Base-by-base conservation (phyloP, 1,140 invertebrate genomes). In the Tyrophagus putrescentiae region DNA sequence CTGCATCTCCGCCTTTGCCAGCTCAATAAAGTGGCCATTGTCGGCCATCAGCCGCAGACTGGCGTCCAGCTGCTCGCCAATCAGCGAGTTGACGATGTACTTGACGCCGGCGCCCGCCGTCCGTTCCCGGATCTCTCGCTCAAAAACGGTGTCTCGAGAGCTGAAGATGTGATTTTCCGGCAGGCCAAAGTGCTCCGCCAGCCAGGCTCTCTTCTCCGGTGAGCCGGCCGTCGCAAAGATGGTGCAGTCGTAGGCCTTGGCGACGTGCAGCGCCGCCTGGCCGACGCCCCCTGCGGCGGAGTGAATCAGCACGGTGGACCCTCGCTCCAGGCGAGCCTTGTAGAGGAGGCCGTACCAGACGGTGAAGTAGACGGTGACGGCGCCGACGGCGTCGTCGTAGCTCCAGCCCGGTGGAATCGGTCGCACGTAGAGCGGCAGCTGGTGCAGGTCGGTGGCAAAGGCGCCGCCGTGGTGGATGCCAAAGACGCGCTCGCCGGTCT, bases 201-300 rank as follows among this genome's bases (percentile, higher is more conserved):
- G 64, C 61, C 71, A 77, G n/a, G 75, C 66, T 60, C 70, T 68
- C 64, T 78, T 78, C 57, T 75, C 72, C 53, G 67, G 44, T 0
- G 72, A 71, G 25, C 77, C 70, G 16, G 54, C 93, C 54, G 89
- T 93, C 1, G 87, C 89, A 71, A 80, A 93, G 0, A 93, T 76
- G 6, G 84, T 84, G 71, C 87, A 84, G 18, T 86, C 87, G 72
- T 84, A 80, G 67, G 84, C 79, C 9, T 95, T 74, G 29, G 89
- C 88, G 67, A 97, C 87, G 6, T 87, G 77, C 66, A 96, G 94
- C 63, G 90, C 88, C 6, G 91, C 91, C 75, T 93, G 88, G 11
- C 92, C 92, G 27, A 96, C 90, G 66, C 91, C 92, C 65, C 92
- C 93, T 64, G 86, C 84, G 63, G 93, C 93, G 85, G 92, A 88